These are phyloP conservation scores for Maconellicoccus hirsutus DNA, from an alignment of 1,140 invertebrate species.

Conservation along the genomic window DNA sequence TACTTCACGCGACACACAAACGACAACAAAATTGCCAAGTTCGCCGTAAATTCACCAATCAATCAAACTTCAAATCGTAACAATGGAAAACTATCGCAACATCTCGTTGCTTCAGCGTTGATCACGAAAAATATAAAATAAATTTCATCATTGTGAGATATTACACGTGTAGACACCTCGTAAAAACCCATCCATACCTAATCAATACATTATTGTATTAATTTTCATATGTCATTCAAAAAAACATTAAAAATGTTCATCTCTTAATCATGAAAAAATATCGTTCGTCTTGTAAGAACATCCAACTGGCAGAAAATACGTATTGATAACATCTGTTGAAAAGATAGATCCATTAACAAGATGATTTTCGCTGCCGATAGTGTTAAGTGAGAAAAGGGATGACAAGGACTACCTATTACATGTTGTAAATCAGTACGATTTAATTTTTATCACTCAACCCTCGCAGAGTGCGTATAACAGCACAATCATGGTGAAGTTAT, in stretches of 20 bases:
- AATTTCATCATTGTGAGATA: too few species aligned
- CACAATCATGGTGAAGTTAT: not conserved
- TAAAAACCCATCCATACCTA: too few species aligned
- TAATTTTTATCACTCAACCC: not conserved
- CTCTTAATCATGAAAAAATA: not conserved
- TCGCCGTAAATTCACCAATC: too few species aligned
- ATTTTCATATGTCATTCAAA: too few species aligned
- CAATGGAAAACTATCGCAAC: too few species aligned
- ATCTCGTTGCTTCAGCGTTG: too few species aligned
- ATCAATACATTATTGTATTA: too few species aligned
- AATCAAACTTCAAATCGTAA: too few species aligned
- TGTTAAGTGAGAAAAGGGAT: not conserved
- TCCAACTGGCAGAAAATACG: not conserved
- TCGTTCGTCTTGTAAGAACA: not conserved
- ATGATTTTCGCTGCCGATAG: not conserved
- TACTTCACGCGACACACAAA: too few species aligned
- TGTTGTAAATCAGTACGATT: not conserved
- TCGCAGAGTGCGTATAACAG: not conserved
- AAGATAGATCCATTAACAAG: not conserved
- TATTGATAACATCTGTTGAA: slow-evolving; percentile 9
- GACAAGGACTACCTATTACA: slow-evolving; percentile 1
- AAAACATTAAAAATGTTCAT: not conserved
- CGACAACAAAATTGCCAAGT: too few species aligned
- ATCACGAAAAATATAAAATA: too few species aligned
- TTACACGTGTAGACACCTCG: too few species aligned